These are phyloP conservation scores for Polypterus bichir DNA, from an alignment of 2,113 vertebrate genomes.

Conservation along the genomic window DNA sequence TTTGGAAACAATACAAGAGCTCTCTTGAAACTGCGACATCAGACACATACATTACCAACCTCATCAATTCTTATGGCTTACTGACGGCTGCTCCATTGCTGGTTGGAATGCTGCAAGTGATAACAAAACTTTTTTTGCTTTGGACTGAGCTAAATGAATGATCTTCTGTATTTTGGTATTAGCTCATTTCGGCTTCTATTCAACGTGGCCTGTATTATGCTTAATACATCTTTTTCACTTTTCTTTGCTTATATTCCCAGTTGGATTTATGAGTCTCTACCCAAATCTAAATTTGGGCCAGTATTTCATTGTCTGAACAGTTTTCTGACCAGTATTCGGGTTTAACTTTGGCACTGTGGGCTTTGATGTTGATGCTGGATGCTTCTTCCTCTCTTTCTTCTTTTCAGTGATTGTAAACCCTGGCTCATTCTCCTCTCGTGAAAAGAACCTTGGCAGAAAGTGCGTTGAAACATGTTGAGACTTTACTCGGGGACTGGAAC, in stretches of 20 bases:
- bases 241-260: too few species aligned
- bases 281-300: slow-evolving; percentile 91
- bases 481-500: slow-evolving; percentile 79
- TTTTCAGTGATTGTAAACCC: slow-evolving; percentile 72
- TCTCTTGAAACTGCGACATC: too few species aligned
- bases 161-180: not conserved
- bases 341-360: slow-evolving; percentile 26
- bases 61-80: too few species aligned
- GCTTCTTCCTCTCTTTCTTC: slow-evolving; percentile 44
- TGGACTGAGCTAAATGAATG: not conserved
- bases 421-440: slow-evolving; percentile 42
- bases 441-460: slow-evolving; percentile 74
- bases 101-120: slow-evolving; percentile 7
- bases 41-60: too few species aligned
- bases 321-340: slow-evolving; percentile 33
- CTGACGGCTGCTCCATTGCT: not conserved
- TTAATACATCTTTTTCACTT: too few species aligned
- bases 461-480: slow-evolving; percentile 90
- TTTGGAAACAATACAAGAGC: too few species aligned
- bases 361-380: slow-evolving; percentile 25
- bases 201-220: too few species aligned
- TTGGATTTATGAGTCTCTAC: slow-evolving; percentile 26
- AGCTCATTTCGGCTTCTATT: too few species aligned
- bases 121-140: not conserved
- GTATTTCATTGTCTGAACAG: slow-evolving; percentile 54